A percentile compares a stretch with the other conserved stretches of the same genome.
phyloP scores from a whole-genome alignment of 2,888 invertebrate genomes.

The Lottia scabra region DNA sequence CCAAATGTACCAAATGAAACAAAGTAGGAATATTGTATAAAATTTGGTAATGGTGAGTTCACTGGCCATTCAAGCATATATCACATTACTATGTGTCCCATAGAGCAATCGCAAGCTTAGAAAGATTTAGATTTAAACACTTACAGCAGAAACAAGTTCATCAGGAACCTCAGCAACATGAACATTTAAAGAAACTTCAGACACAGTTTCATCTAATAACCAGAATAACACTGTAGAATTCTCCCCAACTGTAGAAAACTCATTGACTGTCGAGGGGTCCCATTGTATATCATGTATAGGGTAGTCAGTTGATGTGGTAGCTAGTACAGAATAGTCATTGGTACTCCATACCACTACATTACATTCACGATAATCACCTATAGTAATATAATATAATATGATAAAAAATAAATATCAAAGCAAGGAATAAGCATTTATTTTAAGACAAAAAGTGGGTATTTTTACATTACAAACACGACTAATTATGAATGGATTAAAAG shows the following conservation, averaged over 20 bases:
- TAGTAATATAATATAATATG: constrained; percentile 4
- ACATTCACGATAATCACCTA: constrained; percentile 65
- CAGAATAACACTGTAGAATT: constrained; percentile 62
- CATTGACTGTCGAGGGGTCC: constrained; percentile 66
- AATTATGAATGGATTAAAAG: no score
- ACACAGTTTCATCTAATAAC: constrained; percentile 62
- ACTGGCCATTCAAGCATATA: no score
- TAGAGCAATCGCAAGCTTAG: no score
- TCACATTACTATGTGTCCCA: no score
- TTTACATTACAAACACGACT: no score
- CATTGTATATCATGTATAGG: constrained; percentile 63
- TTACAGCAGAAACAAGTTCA: constrained; percentile 39
- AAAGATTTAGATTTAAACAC: no score
- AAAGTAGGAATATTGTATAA: constrained; percentile 37
- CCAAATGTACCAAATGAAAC: constrained; percentile 28
- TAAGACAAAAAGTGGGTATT: no score
- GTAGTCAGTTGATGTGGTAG: constrained; percentile 51
- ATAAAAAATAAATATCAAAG: neutral
- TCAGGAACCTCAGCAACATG: constrained; percentile 65
- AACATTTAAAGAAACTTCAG: constrained; percentile 54
- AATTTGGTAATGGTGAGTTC: no score
- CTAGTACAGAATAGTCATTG: constrained; percentile 49
- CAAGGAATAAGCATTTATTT: no score
- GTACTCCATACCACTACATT: constrained; percentile 64
- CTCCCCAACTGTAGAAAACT: constrained; percentile 65